Conservation (phyloP, 2,113 vertebrate genomes). For the Pteruthius melanotis region DNA sequence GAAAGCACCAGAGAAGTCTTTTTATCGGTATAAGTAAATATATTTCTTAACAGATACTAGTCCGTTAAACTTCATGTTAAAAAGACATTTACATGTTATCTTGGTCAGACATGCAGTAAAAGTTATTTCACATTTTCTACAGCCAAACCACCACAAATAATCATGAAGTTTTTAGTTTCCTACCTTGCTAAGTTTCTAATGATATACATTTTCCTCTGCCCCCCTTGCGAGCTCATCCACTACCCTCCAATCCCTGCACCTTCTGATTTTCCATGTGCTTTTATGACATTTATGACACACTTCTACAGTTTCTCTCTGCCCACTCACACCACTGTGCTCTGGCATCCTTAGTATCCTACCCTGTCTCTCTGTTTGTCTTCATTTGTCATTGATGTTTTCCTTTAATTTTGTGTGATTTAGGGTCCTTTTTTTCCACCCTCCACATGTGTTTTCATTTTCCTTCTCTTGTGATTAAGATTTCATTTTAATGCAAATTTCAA, state of each 20-base stretch:
- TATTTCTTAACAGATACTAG: background rate
- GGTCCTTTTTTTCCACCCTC: background rate
- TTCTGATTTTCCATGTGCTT: background rate
- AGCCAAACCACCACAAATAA: background rate
- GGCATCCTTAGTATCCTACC: background rate
- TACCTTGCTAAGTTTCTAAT: background rate
- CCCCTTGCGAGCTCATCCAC: background rate
- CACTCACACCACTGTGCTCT: background rate
- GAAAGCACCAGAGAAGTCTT: background rate
- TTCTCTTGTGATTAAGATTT: constrained; percentile 24
- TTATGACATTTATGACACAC: background rate
- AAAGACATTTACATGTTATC: background rate
- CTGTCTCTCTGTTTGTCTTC: background rate
- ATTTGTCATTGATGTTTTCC: background rate
- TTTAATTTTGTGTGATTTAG: background rate
- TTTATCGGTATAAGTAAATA: background rate
- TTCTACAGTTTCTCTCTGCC: background rate
- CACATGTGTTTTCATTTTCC: background rate
- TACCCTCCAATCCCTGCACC: background rate
- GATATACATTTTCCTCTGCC: background rate
- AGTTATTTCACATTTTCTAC: background rate
- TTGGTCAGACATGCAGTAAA: background rate
- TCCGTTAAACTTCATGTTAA: background rate
- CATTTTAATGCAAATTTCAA: constrained; percentile 46
- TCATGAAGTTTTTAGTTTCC: background rate